Evolutionary conservation across 1,140 invertebrate genomes (phyloP).

Genomic region (Saxidomus purpurata): DNA sequence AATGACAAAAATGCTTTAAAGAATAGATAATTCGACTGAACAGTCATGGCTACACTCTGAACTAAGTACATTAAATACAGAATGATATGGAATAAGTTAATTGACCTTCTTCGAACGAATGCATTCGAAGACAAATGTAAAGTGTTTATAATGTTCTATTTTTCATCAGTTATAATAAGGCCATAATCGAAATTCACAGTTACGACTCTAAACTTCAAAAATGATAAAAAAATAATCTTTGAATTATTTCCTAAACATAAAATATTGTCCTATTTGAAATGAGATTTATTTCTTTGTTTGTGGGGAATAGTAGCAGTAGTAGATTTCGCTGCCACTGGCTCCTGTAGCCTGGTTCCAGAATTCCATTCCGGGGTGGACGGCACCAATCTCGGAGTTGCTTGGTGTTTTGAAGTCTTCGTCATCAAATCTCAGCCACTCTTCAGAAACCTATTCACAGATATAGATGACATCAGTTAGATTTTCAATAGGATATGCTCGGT

Average conservation of each 20-base stretch:
- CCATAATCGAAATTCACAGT: not conserved
- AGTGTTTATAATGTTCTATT: not conserved
- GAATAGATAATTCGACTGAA: not conserved
- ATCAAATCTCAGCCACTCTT: slow-evolving; percentile 64
- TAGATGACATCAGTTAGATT: too few relatives aligned
- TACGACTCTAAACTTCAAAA: not conserved
- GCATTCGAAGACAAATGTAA: not conserved
- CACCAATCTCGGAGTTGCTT: slow-evolving; percentile 62
- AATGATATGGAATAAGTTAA: slow-evolving; percentile 20
- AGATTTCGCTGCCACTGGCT: slow-evolving; percentile 64
- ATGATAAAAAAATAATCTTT: not conserved
- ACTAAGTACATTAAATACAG: not conserved
- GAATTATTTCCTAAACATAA: not conserved
- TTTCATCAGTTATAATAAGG: too few relatives aligned
- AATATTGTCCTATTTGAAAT: not conserved
- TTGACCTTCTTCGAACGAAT: not conserved
- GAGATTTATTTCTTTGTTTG: slow-evolving; percentile 49
- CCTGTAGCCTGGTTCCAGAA: slow-evolving; percentile 67
- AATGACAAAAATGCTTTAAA: not conserved
- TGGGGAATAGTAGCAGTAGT: slow-evolving; percentile 63
- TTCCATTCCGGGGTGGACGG: slow-evolving; percentile 62
- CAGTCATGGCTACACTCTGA: not conserved
- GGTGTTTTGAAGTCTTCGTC: slow-evolving; percentile 66
- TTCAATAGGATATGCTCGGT: too few relatives aligned
- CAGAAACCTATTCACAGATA: slow-evolving; percentile 21